Base-by-base conservation (phyloP, 2,888 invertebrate species). In the Pecten maximus region DNA sequence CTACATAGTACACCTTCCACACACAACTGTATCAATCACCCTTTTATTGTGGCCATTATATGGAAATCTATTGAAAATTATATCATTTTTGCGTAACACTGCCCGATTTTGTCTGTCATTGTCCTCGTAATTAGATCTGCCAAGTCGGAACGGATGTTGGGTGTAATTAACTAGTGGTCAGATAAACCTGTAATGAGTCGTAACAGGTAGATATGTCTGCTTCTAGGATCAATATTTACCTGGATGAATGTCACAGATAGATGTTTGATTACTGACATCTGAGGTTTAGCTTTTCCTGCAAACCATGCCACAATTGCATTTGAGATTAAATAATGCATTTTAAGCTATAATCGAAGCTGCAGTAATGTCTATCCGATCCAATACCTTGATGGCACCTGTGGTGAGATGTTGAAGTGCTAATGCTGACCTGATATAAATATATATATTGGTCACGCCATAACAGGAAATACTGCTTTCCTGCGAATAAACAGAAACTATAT, bases 321-420 rank as follows among this genome's bases (percentile, higher is more conserved):
- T 12, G 50, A 74, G 74, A 10, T 74, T 74, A 35, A 74, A 74
- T 74, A 74, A 74, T 74, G 74, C 74, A 74, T 74, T 74, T 35
- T 35, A 74, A 35, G 28, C 74, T 74, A 35, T 35, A 74, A 35
- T 74, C 8, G 28, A 74, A 74, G 28, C 74, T 74, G 74, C 35
- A 74, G 28, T 74, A 0, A 28, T 74, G 23, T 74, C 35, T 35
- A 74, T 28, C 74, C 12, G 74, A 23, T 54, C 0, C 19, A 54
- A n/a, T 54, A 54, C 23, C 54, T n/a, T 19, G 54, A 28, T 35
- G 2, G 35, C 3, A 35, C 74, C 10, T 28, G 28, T 0, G 28
- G 74, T 35, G 28, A 74, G 28, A 74, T 74, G 35, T 12, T 74
- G 6, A 44, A 44, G 28, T 54, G 15, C 19, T 54, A 35, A 74